A percentile compares a stretch with the other conserved stretches of the same genome.
These are phyloP conservation scores for Argentina silus DNA, from an alignment of 2,797 vertebrate genomes.

Conservation along the genomic window DNA sequence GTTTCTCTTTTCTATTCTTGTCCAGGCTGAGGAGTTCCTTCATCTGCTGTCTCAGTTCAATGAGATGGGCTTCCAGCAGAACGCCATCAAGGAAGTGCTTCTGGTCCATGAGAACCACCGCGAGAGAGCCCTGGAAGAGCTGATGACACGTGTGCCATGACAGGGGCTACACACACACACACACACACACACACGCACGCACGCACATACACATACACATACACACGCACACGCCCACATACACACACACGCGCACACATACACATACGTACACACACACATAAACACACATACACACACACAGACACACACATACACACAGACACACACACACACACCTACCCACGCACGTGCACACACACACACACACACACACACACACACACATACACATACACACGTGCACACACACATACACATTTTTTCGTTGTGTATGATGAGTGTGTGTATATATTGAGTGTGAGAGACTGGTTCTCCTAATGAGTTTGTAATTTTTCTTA, in stretches of 20 bases:
- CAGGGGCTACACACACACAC: neutral
- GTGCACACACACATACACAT: constrained; percentile 6
- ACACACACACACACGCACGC: neutral
- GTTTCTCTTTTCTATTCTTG: neutral
- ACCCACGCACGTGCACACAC: too few relatives aligned
- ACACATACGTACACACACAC: neutral
- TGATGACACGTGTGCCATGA: constrained; percentile 86
- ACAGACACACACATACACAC: neutral
- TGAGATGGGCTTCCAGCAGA: constrained; percentile 95
- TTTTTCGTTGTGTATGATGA: neutral
- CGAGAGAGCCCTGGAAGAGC: constrained; percentile 90
- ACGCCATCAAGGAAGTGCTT: constrained; percentile 91
- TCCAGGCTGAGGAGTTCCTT: constrained; percentile 89
- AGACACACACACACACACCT: constrained; percentile 11
- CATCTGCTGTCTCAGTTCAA: constrained; percentile 87
- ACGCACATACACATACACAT: constrained; percentile 12
- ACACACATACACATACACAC: neutral
- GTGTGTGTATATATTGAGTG: neutral
- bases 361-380: neutral
- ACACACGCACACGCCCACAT: too few relatives aligned
- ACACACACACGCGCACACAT: too few relatives aligned
- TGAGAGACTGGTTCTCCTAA: neutral
- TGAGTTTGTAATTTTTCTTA: neutral
- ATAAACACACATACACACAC: constrained; percentile 11
- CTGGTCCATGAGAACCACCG: constrained; percentile 88